Percentiles rank a stretch among this genome's conserved stretches.
Conservation (phyloP, 2,113 vertebrate species). For the Gambusia affinis region DNA sequence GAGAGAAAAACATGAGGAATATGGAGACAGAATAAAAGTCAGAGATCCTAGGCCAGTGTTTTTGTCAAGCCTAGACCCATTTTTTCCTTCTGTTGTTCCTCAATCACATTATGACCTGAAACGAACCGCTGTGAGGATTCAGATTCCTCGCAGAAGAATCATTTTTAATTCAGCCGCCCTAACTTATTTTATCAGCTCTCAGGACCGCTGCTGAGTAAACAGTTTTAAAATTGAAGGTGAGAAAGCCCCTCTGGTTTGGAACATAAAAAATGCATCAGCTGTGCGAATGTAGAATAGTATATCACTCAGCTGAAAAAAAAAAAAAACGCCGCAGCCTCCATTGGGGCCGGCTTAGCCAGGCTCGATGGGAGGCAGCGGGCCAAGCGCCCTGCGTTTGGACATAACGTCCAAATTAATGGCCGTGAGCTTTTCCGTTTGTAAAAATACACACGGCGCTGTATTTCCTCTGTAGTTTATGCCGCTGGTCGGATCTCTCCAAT, state of each 20-base stretch:
- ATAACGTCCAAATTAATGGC: constrained; percentile 26
- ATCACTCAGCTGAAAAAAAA: constrained; percentile 39
- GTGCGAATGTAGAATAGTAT: constrained; percentile 51
- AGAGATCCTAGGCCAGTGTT: constrained; percentile 3
- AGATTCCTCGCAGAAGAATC: constrained; percentile 46
- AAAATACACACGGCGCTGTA: constrained; percentile 14
- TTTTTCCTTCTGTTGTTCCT: not conserved
- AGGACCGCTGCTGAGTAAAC: constrained; percentile 76
- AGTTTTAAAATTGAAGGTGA: constrained; percentile 79
- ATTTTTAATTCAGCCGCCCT: constrained; percentile 73
- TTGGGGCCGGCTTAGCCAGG: constrained; percentile 4
- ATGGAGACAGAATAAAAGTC: constrained; percentile 15
- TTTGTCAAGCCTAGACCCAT: constrained; percentile 18
- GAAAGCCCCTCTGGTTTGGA: constrained; percentile 70
- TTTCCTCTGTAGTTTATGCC: constrained; percentile 11
- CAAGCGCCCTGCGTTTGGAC: constrained; percentile 17
- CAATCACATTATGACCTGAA: constrained; percentile 41
- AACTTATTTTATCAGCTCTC: constrained; percentile 70
- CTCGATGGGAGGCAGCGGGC: constrained; percentile 23
- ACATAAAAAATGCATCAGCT: constrained; percentile 78
- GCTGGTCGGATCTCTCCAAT: constrained; percentile 9
- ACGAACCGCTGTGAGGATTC: constrained; percentile 33
- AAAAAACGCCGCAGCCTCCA: constrained; percentile 42
- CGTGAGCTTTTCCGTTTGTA: constrained; percentile 27
- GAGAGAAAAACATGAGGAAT: not conserved